Evolutionary conservation across 2,888 invertebrate species (phyloP).

Genomic region (Formica aserva): DNA sequence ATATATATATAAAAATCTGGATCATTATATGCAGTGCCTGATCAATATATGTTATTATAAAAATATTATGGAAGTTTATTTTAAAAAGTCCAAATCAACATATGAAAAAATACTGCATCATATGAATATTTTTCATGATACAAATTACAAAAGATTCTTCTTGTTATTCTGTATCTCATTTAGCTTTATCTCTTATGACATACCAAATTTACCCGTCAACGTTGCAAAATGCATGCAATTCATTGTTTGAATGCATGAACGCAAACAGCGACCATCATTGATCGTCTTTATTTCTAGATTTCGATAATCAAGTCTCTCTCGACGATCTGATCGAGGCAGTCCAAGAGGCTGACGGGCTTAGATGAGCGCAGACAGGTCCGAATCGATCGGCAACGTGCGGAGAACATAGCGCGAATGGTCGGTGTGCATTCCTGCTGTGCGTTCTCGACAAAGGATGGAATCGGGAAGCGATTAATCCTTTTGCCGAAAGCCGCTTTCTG

Average conservation of each 20-base stretch:
- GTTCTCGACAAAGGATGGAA: constrained; percentile 40
- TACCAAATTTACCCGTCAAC: background rate
- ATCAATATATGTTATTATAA: background rate
- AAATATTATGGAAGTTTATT: background rate
- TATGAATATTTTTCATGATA: background rate
- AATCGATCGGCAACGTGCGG: constrained; percentile 86
- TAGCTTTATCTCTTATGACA: background rate
- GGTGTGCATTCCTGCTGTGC: constrained; percentile 76
- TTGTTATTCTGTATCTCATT: background rate
- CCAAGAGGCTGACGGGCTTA: constrained; percentile 87
- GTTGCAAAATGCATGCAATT: background rate
- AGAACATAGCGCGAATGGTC: constrained; percentile 88
- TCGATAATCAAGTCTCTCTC: constrained; percentile 88
- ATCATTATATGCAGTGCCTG: background rate
- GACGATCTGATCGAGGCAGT: constrained; percentile 87
- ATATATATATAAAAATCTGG: background rate
- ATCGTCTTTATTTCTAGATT: constrained; percentile 86
- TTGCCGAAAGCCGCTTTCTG: constrained; percentile 38
- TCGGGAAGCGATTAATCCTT: constrained; percentile 47
- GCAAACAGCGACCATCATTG: constrained; percentile 41
- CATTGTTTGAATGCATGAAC: constrained; percentile 5
- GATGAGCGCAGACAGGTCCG: constrained; percentile 80
- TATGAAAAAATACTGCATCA: background rate
- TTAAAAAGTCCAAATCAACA: background rate
- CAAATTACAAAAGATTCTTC: background rate